Conservation (phyloP, 2,888 invertebrate genomes). For the Apodemia hepburni region DNA sequence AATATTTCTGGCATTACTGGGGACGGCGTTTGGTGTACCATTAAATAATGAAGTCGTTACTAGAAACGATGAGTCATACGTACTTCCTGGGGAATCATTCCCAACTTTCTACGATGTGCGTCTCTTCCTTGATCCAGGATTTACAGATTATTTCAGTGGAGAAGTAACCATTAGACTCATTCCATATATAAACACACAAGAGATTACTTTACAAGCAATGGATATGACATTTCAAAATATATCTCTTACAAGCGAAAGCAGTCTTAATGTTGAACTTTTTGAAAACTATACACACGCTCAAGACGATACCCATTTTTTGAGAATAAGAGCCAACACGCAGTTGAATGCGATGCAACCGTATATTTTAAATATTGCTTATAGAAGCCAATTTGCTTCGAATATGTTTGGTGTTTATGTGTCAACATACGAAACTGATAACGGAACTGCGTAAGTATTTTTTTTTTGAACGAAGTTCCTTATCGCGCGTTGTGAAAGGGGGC, state of each 20-base stretch:
- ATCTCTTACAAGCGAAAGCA: conserved; percentile 37
- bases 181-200: conserved; percentile 41
- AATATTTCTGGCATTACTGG: conserved; percentile 47
- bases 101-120: conserved; percentile 76
- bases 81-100: conserved; percentile 72
- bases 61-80: conserved; percentile 49
- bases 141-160: conserved; percentile 61
- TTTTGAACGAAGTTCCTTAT: no score
- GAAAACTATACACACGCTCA: conserved; percentile 36
- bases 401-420: conserved; percentile 84
- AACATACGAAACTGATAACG: conserved; percentile 55
- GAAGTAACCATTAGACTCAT: conserved; percentile 60
- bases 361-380: conserved; percentile 76
- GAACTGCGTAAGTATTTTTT: conserved; percentile 48
- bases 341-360: conserved; percentile 59
- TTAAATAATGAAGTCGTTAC: conserved; percentile 30
- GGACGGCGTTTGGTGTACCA: conserved; percentile 44
- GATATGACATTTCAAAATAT: conserved; percentile 51
- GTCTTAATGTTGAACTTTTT: conserved; percentile 37
- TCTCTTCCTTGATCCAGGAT: conserved; percentile 65
- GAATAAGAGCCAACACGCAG: conserved; percentile 51
- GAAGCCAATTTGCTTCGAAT: conserved; percentile 76
- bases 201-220: conserved; percentile 70
- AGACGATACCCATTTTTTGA: conserved; percentile 70
- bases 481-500: no score